Evolutionary conservation across 2,888 invertebrate genomes (phyloP).

Genomic region (Diarsia mendica): DNA sequence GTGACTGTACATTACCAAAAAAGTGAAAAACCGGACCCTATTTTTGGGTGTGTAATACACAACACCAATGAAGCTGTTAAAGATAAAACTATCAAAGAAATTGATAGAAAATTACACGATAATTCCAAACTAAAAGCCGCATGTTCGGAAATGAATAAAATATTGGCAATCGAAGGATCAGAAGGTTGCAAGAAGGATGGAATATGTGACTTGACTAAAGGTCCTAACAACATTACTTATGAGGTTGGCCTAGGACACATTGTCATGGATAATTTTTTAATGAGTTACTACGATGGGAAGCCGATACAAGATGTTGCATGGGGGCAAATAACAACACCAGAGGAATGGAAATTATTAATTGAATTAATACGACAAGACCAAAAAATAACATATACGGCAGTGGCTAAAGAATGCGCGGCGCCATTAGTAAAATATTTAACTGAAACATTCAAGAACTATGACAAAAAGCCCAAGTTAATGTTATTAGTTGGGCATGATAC

Average conservation of each 20-base stretch:
- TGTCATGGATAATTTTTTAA: constrained; percentile 46
- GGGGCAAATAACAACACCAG: constrained; percentile 45
- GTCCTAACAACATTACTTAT: constrained; percentile 21
- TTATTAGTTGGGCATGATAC: constrained; percentile 58
- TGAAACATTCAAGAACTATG: constrained; percentile 40
- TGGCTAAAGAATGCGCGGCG: constrained; percentile 33
- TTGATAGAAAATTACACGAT: constrained; percentile 25
- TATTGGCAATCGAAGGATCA: constrained; percentile 52
- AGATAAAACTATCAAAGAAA: constrained; percentile 30
- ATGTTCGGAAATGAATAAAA: constrained; percentile 42
- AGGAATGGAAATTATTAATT: constrained; percentile 44
- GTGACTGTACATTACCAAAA: constrained; percentile 30
- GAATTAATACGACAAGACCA: constrained; percentile 38
- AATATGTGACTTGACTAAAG: constrained; percentile 55
- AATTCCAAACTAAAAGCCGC: constrained; percentile 29
- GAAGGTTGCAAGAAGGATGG: constrained; percentile 46
- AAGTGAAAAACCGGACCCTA: constrained; percentile 23
- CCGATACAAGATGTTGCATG: constrained; percentile 57
- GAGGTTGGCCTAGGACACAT: constrained; percentile 25
- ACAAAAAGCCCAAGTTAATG: constrained; percentile 47
- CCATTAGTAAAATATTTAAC: constrained; percentile 43
- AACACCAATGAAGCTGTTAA: constrained; percentile 39
- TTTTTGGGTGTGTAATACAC: constrained; percentile 31
- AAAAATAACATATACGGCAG: constrained; percentile 33
- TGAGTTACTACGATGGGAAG: constrained; percentile 52